These are phyloP conservation scores for Heliocidaris tuberculata DNA, from an alignment of 35 echinoderm and acorn worm species.

Conservation along the genomic window DNA sequence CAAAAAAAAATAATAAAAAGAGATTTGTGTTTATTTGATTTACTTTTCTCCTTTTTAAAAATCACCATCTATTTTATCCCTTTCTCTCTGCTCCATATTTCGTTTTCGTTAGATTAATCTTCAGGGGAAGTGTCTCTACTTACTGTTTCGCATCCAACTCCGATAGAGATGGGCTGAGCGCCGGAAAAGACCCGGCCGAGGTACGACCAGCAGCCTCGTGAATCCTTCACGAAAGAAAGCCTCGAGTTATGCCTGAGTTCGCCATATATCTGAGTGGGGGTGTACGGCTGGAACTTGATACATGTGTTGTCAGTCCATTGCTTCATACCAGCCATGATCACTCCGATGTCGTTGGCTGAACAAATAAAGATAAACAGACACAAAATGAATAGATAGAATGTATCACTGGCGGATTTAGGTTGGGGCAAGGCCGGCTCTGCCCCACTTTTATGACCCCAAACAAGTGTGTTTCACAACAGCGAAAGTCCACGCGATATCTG, in stretches of 20 bases:
- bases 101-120: too few species aligned
- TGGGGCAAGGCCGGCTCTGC: too few species aligned
- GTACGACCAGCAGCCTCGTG: constrained; percentile 49
- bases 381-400: not conserved
- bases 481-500: too few species aligned
- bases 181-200: not conserved
- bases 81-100: not conserved
- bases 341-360: not conserved
- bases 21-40: too few species aligned
- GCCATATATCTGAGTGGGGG: not conserved
- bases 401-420: too few species aligned
- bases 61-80: not conserved
- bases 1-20: not conserved
- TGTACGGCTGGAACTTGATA: constrained; percentile 41
- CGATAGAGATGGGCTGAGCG: constrained; percentile 52
- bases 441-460: too few species aligned
- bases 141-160: constrained; percentile 20
- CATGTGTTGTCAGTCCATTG: constrained; percentile 45
- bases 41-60: too few species aligned
- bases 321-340: constrained; percentile 30
- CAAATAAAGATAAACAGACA: not conserved
- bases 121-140: not conserved
- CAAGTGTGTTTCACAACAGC: too few species aligned
- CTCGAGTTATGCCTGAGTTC: not conserved
- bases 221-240: not conserved